phyloP scores from a whole-genome alignment of 2,888 invertebrate species.

The Rhamnusium bicolor region DNA sequence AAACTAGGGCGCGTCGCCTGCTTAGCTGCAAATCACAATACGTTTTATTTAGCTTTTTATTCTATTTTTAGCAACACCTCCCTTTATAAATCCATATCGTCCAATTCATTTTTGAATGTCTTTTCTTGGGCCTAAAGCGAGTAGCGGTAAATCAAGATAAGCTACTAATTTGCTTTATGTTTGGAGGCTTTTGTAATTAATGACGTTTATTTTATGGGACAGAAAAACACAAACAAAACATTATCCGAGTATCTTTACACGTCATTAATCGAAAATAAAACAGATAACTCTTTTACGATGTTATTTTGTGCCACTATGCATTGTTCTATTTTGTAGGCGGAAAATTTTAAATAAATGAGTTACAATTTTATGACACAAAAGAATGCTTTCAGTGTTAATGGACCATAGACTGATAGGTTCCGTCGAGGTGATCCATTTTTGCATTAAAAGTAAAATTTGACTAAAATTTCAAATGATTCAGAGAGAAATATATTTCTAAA shows the following conservation, averaged over 20 bases:
- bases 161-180: constrained; percentile 1
- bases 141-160: constrained; percentile 5
- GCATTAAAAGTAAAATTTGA: not conserved
- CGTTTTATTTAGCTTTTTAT: no score
- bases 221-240: constrained; percentile 17
- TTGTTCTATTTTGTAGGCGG: not conserved
- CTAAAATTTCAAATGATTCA: not conserved
- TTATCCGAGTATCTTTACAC: constrained; percentile 11
- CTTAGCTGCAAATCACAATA: no score
- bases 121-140: not conserved
- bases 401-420: not conserved
- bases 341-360: not conserved
- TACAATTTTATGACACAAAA: not conserved
- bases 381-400: constrained; percentile 3
- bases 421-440: not conserved
- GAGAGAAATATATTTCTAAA: not conserved
- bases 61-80: no score
- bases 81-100: not conserved
- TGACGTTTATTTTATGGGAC: constrained; percentile 2
- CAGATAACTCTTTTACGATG: not conserved
- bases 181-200: constrained; percentile 11
- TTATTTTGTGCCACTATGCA: not conserved
- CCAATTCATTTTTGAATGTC: not conserved
- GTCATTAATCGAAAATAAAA: constrained; percentile 18
- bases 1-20: no score